phyloP scores from a whole-genome alignment of 2,888 invertebrate species.

The Frankliniella fusca region DNA sequence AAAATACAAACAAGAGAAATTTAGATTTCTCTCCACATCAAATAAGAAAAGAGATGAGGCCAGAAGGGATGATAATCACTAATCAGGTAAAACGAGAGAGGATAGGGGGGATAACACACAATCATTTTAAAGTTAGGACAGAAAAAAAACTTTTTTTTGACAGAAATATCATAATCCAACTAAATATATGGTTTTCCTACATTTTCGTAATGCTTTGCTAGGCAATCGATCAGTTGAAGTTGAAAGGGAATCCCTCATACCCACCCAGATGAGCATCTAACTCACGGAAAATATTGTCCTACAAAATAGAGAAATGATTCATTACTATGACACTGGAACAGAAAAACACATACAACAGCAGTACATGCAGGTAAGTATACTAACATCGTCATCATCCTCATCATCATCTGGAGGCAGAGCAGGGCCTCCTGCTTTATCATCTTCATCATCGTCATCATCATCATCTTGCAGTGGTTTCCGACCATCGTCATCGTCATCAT shows the following conservation, averaged over 20 bases:
- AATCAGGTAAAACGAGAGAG: not conserved
- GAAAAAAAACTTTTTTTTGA: not conserved
- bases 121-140: not conserved
- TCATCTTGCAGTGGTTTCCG: not conserved
- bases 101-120: not conserved
- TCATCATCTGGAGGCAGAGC: not conserved
- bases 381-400: conserved; percentile 5
- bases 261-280: conserved; percentile 1
- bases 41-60: not conserved
- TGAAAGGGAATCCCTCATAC: not conserved
- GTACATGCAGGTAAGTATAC: not conserved
- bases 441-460: conserved; percentile 2
- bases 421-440: not conserved
- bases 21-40: not conserved
- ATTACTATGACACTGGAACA: not conserved
- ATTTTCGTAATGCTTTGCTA: not conserved
- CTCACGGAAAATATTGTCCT: conserved; percentile 9
- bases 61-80: not conserved
- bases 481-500: not conserved
- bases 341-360: not conserved
- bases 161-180: not conserved
- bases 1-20: not conserved
- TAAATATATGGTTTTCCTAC: not conserved
- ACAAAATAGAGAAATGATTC: not conserved
- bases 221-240: not conserved